phyloP scores from a whole-genome alignment of 2,888 invertebrate genomes.

The Tetranychus piercei region DNA sequence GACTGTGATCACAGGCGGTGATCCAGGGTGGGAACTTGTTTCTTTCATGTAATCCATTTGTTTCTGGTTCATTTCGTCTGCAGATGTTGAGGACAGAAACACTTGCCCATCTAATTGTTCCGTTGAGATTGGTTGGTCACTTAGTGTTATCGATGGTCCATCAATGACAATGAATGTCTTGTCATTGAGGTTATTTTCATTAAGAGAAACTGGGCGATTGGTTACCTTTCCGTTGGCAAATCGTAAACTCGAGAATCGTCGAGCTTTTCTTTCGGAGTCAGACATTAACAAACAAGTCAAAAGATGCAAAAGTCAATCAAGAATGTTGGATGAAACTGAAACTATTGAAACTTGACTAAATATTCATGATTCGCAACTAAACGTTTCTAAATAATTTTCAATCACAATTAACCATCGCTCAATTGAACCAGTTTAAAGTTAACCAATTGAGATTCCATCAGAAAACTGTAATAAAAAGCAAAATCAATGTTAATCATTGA shows the following conservation, averaged over 20 bases:
- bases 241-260: constrained; percentile 51
- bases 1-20: constrained; percentile 25
- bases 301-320: too few species aligned
- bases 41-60: constrained; percentile 10
- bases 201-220: constrained; percentile 34
- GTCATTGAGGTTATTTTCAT: not conserved
- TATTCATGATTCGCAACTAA: too few species aligned
- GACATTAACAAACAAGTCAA: not conserved
- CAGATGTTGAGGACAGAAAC: not conserved
- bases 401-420: too few species aligned
- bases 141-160: constrained; percentile 9
- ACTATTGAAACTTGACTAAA: too few species aligned
- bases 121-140: constrained; percentile 8
- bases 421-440: too few species aligned
- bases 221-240: constrained; percentile 48
- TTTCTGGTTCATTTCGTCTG: not conserved
- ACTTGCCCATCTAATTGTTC: too few species aligned
- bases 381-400: too few species aligned
- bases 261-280: constrained; percentile 30
- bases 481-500: too few species aligned
- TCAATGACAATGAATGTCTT: not conserved
- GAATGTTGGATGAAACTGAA: too few species aligned
- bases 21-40: constrained; percentile 20
- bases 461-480: too few species aligned
- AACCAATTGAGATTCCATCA: too few species aligned